A percentile compares a stretch with the other conserved stretches of the same genome.
Evolutionary conservation across 2,797 vertebrate genomes (phyloP).

Genomic region (Strix occidentalis): DNA sequence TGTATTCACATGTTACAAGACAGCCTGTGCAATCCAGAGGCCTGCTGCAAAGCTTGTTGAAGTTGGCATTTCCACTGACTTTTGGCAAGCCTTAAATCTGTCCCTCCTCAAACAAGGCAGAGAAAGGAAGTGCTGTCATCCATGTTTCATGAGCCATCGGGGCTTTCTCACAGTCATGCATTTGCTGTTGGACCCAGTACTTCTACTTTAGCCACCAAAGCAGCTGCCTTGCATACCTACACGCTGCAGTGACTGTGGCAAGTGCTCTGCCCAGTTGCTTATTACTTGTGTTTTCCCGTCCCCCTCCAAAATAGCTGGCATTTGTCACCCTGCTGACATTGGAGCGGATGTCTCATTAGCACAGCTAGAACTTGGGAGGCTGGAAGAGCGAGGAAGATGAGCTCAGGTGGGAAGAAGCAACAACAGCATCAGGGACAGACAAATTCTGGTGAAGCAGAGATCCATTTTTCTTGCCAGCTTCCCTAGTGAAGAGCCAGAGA

Average conservation of each 20-base stretch:
- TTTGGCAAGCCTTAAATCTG: neutral
- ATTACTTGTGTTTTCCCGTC: neutral
- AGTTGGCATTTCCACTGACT: neutral
- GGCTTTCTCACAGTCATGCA: neutral
- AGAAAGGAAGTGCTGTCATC: neutral
- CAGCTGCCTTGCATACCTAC: neutral
- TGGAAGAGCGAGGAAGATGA: neutral
- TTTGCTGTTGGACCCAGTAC: neutral
- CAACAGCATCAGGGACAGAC: neutral
- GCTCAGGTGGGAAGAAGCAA: neutral
- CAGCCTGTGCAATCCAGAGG: neutral
- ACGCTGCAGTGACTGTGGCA: rapidly evolving
- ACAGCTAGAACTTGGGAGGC: neutral
- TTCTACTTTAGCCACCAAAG: neutral
- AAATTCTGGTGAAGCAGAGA: neutral
- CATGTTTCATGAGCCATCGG: neutral
- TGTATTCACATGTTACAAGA: neutral
- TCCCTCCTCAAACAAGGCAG: neutral
- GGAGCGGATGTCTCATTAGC: neutral
- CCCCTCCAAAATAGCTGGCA: neutral
- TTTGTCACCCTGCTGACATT: neutral
- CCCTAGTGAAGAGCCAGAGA: neutral
- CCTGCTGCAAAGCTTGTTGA: neutral
- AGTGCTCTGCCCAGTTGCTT: neutral
- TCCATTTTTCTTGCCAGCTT: neutral